Base-by-base conservation (phyloP, 2,888 invertebrate genomes). In the Xanthia togata region DNA sequence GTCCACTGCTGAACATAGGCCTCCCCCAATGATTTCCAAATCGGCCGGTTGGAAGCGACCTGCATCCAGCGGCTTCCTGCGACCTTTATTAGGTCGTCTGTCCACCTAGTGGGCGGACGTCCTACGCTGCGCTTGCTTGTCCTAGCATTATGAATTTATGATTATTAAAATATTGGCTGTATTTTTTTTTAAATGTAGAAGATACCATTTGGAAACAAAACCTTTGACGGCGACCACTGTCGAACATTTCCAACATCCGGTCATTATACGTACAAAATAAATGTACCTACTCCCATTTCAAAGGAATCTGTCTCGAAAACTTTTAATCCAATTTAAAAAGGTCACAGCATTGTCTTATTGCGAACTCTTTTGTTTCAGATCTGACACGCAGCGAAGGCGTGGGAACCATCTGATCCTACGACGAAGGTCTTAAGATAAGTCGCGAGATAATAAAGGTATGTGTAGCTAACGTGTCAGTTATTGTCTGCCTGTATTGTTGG, bases 401-500 rank as follows among this genome's bases (percentile, higher is more conserved):
- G 94, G 82, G 93, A 94, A 92, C 85, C 84, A 81, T 88, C 81
- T 72, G 81, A 81, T 82, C 83, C 78, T 77, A 83, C 64, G 4
- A 60, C 78, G 84, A 89, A 89, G 89, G 89, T 87, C 88, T 82
- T 70, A 44, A 81, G 88, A 88, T 88, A 86, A 82, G 72, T 76
- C 86, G 9, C 63, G 35, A 77, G 82, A 87, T 85, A 79, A 71
- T 89, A 86, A 85, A 87, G 87, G 86, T 79, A 86, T 82, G 88
- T 88, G 82, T 84, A 79, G 17, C 76, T 81, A 85, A 85, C 69
- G 90, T 92, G 90, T 90, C 90, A 91, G 88, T 91, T 90, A 93
- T 94, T 93, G 83, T 84, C 68, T 73, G 70, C 65, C 81, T 79
- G 80, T 89, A 95, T 95, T 95, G 95, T 95, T 90, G 88, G 76